These are phyloP conservation scores for Caenorhabditis macrosperma DNA, from an alignment of 2,888 invertebrate genomes.

Conservation along the genomic window DNA sequence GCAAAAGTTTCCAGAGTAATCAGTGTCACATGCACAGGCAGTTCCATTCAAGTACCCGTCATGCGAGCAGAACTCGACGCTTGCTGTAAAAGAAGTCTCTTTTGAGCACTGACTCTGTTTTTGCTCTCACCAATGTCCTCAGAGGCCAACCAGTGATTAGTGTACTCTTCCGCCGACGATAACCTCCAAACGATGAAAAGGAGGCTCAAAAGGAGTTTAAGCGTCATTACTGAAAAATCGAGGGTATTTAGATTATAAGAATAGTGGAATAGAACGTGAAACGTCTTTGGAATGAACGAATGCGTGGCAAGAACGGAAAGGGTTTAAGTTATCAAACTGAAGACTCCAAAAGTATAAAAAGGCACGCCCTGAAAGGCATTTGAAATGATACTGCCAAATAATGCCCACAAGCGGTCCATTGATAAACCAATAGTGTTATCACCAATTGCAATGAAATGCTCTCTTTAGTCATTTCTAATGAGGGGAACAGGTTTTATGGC, in stretches of 20 bases:
- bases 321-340: conserved; percentile 28
- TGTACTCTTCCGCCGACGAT: conserved; percentile 24
- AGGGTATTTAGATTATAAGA: not conserved
- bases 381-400: conserved; percentile 50
- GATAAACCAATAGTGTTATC: conserved; percentile 51
- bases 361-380: conserved; percentile 56
- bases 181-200: conserved; percentile 38
- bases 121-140: conserved; percentile 16
- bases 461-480: conserved; percentile 33
- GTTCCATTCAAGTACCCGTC: conserved; percentile 20
- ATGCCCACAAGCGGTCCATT: conserved; percentile 40
- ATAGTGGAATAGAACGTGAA: not conserved
- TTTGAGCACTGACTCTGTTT: not conserved
- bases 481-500: conserved; percentile 38
- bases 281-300: not conserved
- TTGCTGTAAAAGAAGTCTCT: not conserved
- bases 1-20: conserved; percentile 34
- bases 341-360: conserved; percentile 51
- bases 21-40: conserved; percentile 23
- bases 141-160: conserved; percentile 18
- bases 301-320: conserved; percentile 28
- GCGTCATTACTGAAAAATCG: conserved; percentile 27
- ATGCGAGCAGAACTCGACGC: conserved; percentile 36
- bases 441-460: conserved; percentile 50
- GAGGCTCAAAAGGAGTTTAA: conserved; percentile 36